Conservation (phyloP, 1,140 invertebrate genomes). For the Pygmarrhopalites habei region DNA sequence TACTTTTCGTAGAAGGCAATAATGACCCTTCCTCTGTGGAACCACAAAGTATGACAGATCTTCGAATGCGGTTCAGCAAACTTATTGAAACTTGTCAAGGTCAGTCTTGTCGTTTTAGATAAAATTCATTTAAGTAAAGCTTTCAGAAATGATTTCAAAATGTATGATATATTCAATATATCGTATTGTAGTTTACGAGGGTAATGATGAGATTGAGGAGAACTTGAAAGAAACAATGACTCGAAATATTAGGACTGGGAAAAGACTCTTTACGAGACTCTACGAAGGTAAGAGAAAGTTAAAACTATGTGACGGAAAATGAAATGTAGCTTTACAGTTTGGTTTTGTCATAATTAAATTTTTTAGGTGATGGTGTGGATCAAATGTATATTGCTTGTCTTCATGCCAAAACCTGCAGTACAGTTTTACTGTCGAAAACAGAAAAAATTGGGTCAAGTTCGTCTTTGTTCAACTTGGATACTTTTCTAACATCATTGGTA, state of each 20-base stretch:
- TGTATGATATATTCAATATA: no score
- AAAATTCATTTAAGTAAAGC: background rate
- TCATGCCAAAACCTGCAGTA: conserved; percentile 22
- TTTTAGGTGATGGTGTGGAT: conserved; percentile 15
- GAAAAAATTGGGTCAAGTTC: conserved; percentile 21
- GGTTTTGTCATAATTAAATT: background rate
- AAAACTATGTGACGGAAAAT: no score
- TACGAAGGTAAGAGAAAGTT: background rate
- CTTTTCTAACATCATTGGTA: conserved; percentile 19
- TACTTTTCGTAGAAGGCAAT: no score
- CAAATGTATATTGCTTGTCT: conserved; percentile 33
- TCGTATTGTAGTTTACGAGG: background rate
- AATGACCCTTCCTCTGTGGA: no score
- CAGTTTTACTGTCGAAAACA: conserved; percentile 13
- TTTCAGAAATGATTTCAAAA: background rate
- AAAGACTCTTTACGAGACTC: background rate
- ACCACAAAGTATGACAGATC: no score
- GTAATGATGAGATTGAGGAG: background rate
- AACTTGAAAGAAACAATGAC: background rate
- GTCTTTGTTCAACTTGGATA: conserved; percentile 21
- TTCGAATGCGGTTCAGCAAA: background rate
- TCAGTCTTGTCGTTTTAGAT: background rate
- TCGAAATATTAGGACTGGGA: background rate
- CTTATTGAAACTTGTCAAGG: conserved; percentile 3
- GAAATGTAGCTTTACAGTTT: background rate